Base-by-base conservation (phyloP, 2,113 vertebrate genomes). In the Coptodon bakossiorum region DNA sequence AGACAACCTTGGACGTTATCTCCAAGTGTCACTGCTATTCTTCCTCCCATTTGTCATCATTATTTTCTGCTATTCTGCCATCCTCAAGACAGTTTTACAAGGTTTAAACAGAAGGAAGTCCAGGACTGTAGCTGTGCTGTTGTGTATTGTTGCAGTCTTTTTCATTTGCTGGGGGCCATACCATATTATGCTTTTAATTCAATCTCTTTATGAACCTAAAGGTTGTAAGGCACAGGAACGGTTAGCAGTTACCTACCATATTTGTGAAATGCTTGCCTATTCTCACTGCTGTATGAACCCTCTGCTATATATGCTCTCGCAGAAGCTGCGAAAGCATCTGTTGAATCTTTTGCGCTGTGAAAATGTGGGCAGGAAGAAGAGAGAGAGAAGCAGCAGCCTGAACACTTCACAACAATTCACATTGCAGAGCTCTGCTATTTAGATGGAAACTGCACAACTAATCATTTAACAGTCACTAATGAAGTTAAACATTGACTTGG, bases 141-240 rank as follows among this genome's bases (percentile, higher is more conserved):
- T 57, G 6, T 57, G 24, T 14, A 57, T 57, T 57, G 54, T 57
- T 56, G 54, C 6, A 56, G 54, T 0, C 6, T 57, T 57, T 2
- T 57, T 57, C 0, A 0, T 57, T 14, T 57, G 56, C 56, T 57
- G 56, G 56, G 56, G 56, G 7, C 24, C 24, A 57, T 29, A 57
- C 24, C 56, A 57, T 57, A 57, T 57, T 57, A 3, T 57, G 56
- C 56, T 57, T 57, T 57, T 57, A 57, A 29, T 59, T 9, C 2
- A 5, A 2, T 16, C 56, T 16, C 27, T 59, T 24, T 24, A 56
- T 13, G 0, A 56, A 24, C 53, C 53, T 0, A 56, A 0, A 56
- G 22, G 2, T 56, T 56, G 27, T 27, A 27, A 27, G 3, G 27
- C 1, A 27, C 1, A 3, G 34, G 1, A 8, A 36, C 34, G 7